Conservation (phyloP, 2,797 vertebrate genomes). For the Ispidina picta region DNA sequence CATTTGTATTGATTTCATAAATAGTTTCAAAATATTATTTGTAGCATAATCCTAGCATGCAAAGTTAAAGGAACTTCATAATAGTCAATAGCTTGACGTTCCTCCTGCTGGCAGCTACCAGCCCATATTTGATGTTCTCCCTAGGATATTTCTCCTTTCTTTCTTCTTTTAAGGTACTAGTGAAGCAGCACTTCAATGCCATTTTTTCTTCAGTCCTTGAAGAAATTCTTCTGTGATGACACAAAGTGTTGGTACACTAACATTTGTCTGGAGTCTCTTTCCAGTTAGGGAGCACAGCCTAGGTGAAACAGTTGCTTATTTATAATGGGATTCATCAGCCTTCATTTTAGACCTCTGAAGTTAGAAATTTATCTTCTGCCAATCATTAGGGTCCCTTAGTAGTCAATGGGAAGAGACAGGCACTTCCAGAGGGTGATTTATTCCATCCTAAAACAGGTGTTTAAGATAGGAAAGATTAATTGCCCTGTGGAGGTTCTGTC, state of each 20-base stretch:
- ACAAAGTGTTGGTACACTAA: background rate
- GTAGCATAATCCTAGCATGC: background rate
- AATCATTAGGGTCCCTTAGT: background rate
- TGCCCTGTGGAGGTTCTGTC: conserved; percentile 3
- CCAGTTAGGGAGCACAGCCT: background rate
- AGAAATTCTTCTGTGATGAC: background rate
- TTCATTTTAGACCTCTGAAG: conserved; percentile 5
- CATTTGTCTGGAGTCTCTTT: background rate
- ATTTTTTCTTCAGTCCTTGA: background rate
- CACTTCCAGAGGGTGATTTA: conserved; percentile 2
- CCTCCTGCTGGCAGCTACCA: background rate
- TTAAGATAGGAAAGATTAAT: conserved; percentile 22
- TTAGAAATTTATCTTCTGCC: background rate
- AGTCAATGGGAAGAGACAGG: background rate
- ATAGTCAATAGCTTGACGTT: background rate
- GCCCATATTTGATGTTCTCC: background rate
- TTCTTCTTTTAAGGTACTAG: background rate
- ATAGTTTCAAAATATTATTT: background rate
- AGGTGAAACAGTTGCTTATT: background rate
- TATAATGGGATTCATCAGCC: background rate
- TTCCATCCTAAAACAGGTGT: conserved; percentile 4
- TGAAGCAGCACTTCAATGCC: background rate
- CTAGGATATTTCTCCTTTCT: background rate
- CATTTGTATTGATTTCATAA: background rate
- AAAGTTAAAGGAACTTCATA: background rate